Evolutionary conservation across 2,113 vertebrate species (phyloP).

Genomic region (Antechinus flavipes): DNA sequence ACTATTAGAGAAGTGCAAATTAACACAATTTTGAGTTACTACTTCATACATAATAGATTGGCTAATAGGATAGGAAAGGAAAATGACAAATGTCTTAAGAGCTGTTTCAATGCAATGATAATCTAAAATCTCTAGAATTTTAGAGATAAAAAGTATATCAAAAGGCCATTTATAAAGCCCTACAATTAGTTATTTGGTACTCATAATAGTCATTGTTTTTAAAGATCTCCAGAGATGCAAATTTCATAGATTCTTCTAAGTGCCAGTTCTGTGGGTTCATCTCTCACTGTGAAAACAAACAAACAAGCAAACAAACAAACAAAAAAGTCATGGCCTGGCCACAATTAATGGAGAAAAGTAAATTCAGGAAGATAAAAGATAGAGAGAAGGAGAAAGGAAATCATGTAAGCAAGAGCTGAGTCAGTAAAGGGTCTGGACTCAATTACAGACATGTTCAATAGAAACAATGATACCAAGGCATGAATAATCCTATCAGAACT

Average conservation of each 20-base stretch:
- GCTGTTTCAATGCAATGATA: background rate
- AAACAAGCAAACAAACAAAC: too few relatives aligned
- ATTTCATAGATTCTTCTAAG: background rate
- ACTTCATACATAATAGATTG: too few relatives aligned
- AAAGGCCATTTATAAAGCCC: background rate
- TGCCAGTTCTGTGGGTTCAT: background rate
- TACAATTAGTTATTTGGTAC: background rate
- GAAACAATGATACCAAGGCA: background rate
- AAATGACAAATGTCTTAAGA: background rate
- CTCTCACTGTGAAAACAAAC: background rate
- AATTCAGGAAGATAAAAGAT: background rate
- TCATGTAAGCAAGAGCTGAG: background rate
- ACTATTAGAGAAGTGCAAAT: too few relatives aligned
- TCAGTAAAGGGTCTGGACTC: background rate
- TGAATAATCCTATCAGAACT: background rate
- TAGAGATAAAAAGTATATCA: background rate
- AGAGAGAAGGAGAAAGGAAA: background rate
- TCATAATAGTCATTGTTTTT: background rate
- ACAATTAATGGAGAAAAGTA: background rate
- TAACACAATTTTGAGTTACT: too few relatives aligned
- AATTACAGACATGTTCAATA: background rate
- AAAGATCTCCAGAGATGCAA: background rate
- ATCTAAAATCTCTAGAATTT: background rate
- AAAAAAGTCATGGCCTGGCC: background rate
- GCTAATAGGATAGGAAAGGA: too few relatives aligned